These are phyloP conservation scores for Isaurus tuberculatus DNA, from an alignment of 92 coral and sea anemone species.

Conservation along the genomic window DNA sequence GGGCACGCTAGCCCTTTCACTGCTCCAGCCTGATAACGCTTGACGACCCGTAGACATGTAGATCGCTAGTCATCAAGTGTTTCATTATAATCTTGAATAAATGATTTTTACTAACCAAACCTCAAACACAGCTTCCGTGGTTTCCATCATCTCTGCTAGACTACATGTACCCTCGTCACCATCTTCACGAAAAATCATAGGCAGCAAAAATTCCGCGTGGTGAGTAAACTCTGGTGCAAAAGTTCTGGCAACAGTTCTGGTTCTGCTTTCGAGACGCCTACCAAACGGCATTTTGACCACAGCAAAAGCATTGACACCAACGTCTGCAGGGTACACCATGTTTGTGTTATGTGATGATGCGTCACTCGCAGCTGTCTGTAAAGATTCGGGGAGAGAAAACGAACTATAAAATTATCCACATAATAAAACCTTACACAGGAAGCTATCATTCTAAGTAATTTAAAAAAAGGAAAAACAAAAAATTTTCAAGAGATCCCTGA, in stretches of 20 bases:
- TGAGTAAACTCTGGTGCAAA: slow-evolving; percentile 95
- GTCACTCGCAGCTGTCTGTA: slow-evolving; percentile 77
- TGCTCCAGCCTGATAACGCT: not conserved
- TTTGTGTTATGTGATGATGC: slow-evolving; percentile 65
- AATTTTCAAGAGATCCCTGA: no score
- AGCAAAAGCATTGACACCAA: slow-evolving; percentile 88
- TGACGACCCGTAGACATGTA: not conserved
- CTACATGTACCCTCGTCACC: slow-evolving; percentile 61
- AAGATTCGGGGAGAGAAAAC: not conserved
- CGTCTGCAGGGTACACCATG: slow-evolving; percentile 92
- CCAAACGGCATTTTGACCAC: slow-evolving; percentile 88
- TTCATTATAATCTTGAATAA: not conserved
- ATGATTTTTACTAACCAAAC: slow-evolving; percentile 75
- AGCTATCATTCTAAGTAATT: no score
- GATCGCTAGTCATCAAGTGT: not conserved
- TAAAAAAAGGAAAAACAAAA: not conserved
- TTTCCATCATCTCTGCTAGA: slow-evolving; percentile 90
- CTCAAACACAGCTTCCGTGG: slow-evolving; percentile 78
- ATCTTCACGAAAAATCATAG: slow-evolving; percentile 59
- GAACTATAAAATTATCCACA: not conserved
- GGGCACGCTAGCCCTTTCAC: no score
- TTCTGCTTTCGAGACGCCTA: slow-evolving; percentile 67
- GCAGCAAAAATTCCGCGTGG: slow-evolving; percentile 74
- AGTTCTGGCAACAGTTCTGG: slow-evolving; percentile 93
- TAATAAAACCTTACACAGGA: not conserved